Evolutionary conservation across 2,113 vertebrate genomes (phyloP).

Genomic region (Oreotragus oreotragus): DNA sequence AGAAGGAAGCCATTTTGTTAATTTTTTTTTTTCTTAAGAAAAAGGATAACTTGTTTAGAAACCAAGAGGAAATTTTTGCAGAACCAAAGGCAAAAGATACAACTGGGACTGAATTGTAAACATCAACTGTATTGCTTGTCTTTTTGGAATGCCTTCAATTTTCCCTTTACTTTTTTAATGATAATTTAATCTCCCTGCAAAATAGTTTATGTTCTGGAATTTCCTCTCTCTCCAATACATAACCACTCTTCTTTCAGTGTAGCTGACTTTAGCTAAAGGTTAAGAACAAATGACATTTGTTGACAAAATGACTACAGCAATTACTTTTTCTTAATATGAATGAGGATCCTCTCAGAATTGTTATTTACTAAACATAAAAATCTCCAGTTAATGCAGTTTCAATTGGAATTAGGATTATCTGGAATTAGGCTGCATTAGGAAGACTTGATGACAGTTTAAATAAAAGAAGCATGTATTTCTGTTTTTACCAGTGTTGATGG

Average conservation of each 20-base stretch:
- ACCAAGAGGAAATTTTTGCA: not conserved
- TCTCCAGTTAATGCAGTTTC: not conserved
- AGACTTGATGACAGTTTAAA: slow-evolving; percentile 1
- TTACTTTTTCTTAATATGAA: not conserved
- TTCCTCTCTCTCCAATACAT: not conserved
- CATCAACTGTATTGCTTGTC: not conserved
- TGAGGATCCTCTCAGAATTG: not conserved
- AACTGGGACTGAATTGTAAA: not conserved
- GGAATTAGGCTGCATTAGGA: not conserved
- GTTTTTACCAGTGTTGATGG: not conserved
- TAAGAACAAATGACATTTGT: slow-evolving; percentile 1
- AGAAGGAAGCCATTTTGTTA: not conserved
- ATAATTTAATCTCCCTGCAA: not conserved
- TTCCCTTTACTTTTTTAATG: not conserved
- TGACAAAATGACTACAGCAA: not conserved
- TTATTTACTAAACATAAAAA: not conserved
- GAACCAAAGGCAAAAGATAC: not conserved
- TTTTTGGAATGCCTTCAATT: not conserved
- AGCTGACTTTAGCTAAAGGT: not conserved
- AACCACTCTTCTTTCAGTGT: not conserved
- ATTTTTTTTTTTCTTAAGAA: not conserved
- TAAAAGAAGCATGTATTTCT: not conserved
- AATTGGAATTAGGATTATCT: not conserved
- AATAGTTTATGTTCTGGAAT: slow-evolving; percentile 15
- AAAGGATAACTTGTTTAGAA: not conserved